Evolutionary conservation across 2,888 invertebrate species (phyloP).

Genomic region (Diadegma fenestrale): DNA sequence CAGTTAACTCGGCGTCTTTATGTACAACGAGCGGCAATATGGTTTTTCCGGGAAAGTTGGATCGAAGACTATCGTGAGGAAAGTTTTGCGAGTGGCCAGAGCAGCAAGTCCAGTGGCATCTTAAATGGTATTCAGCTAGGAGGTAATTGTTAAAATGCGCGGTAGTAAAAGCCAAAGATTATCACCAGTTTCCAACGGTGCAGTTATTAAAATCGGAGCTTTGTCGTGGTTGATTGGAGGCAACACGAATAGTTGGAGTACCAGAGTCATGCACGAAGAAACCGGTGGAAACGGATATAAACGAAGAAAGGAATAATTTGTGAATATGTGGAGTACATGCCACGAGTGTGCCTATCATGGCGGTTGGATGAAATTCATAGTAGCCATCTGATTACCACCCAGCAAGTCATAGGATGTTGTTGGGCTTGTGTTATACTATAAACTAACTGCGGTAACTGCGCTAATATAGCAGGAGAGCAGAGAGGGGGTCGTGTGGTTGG

Average conservation of each 20-base stretch:
- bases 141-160: conserved; percentile 1
- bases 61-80: conserved; percentile 38
- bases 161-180: conserved; percentile 11
- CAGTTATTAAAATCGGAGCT: neutral
- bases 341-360: conserved; percentile 11
- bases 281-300: neutral
- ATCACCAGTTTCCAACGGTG: conserved; percentile 1
- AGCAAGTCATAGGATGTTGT: conserved; percentile 29
- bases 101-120: neutral
- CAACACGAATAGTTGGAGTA: neutral
- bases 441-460: conserved; percentile 49
- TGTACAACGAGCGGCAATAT: conserved; percentile 47
- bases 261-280: neutral
- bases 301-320: neutral
- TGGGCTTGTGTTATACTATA: conserved; percentile 34
- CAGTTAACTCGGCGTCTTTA: conserved; percentile 43
- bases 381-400: conserved; percentile 35
- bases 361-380: conserved; percentile 49
- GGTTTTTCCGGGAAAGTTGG: conserved; percentile 56
- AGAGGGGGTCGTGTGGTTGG: conserved; percentile 41
- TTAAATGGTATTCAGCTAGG: neutral
- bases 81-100: conserved; percentile 10
- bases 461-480: conserved; percentile 52
- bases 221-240: neutral
- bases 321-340: neutral